A percentile compares a stretch with the other conserved stretches of the same genome.
These are phyloP conservation scores for Acinonyx jubatus DNA, from an alignment of 2,113 vertebrate genomes.

Conservation along the genomic window DNA sequence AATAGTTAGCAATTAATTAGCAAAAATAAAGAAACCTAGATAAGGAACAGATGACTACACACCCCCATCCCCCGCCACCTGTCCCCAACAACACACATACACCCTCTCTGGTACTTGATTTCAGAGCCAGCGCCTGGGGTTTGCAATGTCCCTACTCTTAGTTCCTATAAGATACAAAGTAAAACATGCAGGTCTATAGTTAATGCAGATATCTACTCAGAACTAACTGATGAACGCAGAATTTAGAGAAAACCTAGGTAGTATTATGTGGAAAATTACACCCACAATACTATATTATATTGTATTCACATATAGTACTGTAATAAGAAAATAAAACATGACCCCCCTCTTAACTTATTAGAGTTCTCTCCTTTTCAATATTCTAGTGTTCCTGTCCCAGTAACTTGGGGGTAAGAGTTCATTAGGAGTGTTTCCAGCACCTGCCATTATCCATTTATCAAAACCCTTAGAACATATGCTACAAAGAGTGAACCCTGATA, in stretches of 20 bases:
- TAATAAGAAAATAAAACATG: neutral
- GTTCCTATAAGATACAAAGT: neutral
- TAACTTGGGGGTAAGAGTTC: neutral
- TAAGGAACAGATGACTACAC: neutral
- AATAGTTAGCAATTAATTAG: neutral
- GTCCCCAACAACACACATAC: neutral
- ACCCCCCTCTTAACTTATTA: neutral
- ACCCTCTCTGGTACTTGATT: neutral
- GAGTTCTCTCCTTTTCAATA: neutral
- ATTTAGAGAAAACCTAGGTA: neutral
- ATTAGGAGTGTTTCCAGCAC: neutral
- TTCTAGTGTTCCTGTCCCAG: neutral
- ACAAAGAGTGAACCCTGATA: neutral
- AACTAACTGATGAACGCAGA: neutral
- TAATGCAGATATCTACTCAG: neutral
- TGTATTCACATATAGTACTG: neutral
- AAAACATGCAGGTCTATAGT: neutral
- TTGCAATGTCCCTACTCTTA: neutral
- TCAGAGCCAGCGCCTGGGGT: neutral
- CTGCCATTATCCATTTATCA: neutral
- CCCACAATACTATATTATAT: neutral
- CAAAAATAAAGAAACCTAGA: neutral
- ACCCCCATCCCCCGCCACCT: accelerated
- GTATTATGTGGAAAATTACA: neutral
- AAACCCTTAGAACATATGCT: neutral